Conservation (phyloP, 1,140 invertebrate species). For the Macrosteles quadrilineatus region DNA sequence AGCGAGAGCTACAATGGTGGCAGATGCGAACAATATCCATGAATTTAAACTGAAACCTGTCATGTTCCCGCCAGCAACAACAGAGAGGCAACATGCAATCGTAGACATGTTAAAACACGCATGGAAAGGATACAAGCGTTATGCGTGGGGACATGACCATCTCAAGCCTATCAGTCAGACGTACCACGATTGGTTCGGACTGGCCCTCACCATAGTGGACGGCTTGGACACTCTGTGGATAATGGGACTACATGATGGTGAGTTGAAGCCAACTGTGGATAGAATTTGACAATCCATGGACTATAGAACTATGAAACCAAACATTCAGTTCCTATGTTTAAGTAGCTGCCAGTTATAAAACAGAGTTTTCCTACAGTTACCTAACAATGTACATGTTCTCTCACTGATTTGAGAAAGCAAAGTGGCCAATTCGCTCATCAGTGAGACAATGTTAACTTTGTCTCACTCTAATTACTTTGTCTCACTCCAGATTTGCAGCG, state of each 20-base stretch:
- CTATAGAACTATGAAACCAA: too few species aligned
- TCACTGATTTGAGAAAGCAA: too few species aligned
- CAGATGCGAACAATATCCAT: constrained; percentile 11
- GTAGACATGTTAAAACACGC: constrained; percentile 87
- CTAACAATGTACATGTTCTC: too few species aligned
- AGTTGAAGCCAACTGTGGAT: too few species aligned
- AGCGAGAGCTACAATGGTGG: constrained; percentile 31
- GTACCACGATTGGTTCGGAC: constrained; percentile 86
- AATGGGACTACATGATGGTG: constrained; percentile 87
- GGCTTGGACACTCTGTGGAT: constrained; percentile 89
- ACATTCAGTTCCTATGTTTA: too few species aligned
- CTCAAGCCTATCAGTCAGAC: constrained; percentile 82
- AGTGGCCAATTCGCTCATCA: too few species aligned
- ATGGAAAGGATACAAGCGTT: constrained; percentile 87
- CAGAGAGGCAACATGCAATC: constrained; percentile 77
- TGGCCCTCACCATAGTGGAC: constrained; percentile 90
- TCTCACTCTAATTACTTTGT: too few species aligned
- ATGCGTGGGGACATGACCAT: constrained; percentile 94
- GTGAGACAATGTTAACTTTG: too few species aligned
- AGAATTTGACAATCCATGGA: too few species aligned
- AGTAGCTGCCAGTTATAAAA: too few species aligned
- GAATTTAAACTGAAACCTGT: constrained; percentile 35
- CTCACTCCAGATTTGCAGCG: too few species aligned
- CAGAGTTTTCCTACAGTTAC: too few species aligned
- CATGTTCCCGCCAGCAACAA: constrained; percentile 66